Conservation (phyloP, 2,888 invertebrate species). For the Thymelicus acteon region DNA sequence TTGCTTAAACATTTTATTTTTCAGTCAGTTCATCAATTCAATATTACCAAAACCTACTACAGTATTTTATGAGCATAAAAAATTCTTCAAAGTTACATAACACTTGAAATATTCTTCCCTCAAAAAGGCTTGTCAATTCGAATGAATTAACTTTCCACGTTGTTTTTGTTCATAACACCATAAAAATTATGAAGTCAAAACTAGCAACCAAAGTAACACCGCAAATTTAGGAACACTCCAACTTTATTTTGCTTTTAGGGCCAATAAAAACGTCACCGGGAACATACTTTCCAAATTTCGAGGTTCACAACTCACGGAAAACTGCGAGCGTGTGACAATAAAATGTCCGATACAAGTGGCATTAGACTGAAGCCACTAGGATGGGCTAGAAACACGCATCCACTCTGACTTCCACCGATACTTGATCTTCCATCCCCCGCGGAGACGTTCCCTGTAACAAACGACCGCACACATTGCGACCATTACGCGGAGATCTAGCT, state of each 20-base stretch:
- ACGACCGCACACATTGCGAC: constrained; percentile 33
- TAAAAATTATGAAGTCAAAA: constrained; percentile 37
- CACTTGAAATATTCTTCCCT: no score
- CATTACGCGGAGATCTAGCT: constrained; percentile 52
- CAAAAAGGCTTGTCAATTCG: not conserved
- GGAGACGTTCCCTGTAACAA: constrained; percentile 27
- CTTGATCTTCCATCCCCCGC: constrained; percentile 41
- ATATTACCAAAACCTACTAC: no score
- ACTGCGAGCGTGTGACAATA: constrained; percentile 77
- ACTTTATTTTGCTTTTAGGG: constrained; percentile 72
- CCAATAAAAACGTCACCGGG: constrained; percentile 76
- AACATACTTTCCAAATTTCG: constrained; percentile 72
- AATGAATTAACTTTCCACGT: constrained; percentile 5
- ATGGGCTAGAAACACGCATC: constrained; percentile 77
- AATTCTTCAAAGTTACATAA: no score
- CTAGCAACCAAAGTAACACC: constrained; percentile 59
- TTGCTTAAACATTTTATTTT: no score
- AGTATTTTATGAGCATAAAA: not conserved
- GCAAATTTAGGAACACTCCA: constrained; percentile 72
- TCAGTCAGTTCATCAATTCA: no score
- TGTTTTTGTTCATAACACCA: constrained; percentile 13
- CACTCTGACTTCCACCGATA: constrained; percentile 42
- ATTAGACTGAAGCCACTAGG: constrained; percentile 69
- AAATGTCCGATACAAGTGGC: constrained; percentile 81
- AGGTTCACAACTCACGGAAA: constrained; percentile 70